phyloP scores from a whole-genome alignment of 2,888 invertebrate species.

The Volucella bombylans region DNA sequence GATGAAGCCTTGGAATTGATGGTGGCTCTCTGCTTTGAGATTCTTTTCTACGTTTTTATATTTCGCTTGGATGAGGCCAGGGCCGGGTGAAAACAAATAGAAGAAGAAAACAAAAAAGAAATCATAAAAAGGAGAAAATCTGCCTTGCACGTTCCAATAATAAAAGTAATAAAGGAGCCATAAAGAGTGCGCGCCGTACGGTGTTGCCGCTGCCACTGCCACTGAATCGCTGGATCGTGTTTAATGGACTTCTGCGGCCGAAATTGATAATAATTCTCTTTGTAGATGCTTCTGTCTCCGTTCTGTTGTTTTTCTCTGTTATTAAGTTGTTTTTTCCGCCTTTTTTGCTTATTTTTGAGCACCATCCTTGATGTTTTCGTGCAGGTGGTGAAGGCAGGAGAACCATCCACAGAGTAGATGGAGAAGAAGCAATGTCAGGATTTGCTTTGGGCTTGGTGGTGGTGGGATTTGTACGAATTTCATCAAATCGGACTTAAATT shows the following conservation, averaged over 20 bases:
- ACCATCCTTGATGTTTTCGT: conserved; percentile 33
- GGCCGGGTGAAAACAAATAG: not conserved
- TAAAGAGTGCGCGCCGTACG: conserved; percentile 56
- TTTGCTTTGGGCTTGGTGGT: not conserved
- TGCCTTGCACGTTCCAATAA: conserved; percentile 66
- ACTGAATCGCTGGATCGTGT: conserved; percentile 60
- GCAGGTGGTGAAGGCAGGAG: not conserved
- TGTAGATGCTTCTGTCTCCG: conserved; percentile 59
- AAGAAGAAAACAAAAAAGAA: conserved; percentile 3
- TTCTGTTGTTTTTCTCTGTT: conserved; percentile 46
- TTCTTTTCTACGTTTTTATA: conserved; percentile 28
- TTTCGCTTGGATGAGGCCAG: not conserved
- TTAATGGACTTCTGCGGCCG: conserved; percentile 66
- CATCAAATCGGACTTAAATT: conserved; percentile 62
- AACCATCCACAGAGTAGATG: not conserved
- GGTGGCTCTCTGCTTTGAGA: not conserved
- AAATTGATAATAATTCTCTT: conserved; percentile 71
- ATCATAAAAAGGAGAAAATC: conserved; percentile 45
- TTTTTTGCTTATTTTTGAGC: conserved; percentile 5
- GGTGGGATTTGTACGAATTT: conserved; percentile 40
- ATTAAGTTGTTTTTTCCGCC: conserved; percentile 47
- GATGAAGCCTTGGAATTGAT: conserved; percentile 6
- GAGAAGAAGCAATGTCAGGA: not conserved
- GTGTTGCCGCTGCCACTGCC: conserved; percentile 19
- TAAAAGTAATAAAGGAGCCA: conserved; percentile 70